Percentiles rank a stretch among this genome's conserved stretches.
These are phyloP conservation scores for Harpagifer antarcticus DNA, from an alignment of 2,797 vertebrate species.

Conservation along the genomic window DNA sequence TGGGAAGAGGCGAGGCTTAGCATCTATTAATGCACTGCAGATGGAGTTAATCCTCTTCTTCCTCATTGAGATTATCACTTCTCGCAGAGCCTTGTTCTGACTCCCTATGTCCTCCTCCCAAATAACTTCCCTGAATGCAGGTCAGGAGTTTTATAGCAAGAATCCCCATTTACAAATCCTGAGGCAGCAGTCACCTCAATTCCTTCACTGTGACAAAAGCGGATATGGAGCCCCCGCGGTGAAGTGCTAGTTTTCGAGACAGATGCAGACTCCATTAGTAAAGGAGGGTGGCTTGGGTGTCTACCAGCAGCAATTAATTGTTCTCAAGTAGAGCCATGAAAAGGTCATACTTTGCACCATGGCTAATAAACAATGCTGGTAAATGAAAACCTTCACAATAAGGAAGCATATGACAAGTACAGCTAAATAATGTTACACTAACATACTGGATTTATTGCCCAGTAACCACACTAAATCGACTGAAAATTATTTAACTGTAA, in stretches of 20 bases:
- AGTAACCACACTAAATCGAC: constrained; percentile 7
- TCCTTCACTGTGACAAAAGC: constrained; percentile 60
- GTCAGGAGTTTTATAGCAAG: constrained; percentile 66
- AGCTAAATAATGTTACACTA: not conserved
- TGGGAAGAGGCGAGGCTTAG: constrained; percentile 67
- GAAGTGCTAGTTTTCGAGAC: constrained; percentile 40
- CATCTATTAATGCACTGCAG: constrained; percentile 76
- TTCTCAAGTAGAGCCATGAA: constrained; percentile 30
- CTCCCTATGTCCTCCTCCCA: constrained; percentile 42
- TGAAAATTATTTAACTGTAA: constrained; percentile 3
- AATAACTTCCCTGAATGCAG: constrained; percentile 74
- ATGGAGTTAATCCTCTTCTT: constrained; percentile 80
- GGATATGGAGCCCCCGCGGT: constrained; percentile 55
- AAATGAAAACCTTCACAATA: constrained; percentile 16
- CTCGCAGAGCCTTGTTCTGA: constrained; percentile 60
- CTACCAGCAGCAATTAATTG: constrained; percentile 40
- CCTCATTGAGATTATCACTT: constrained; percentile 74
- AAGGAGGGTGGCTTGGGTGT: constrained; percentile 23
- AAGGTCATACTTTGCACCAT: constrained; percentile 22
- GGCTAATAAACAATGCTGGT: constrained; percentile 9
- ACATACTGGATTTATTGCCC: constrained; percentile 1
- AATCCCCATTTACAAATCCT: constrained; percentile 73
- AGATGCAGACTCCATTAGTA: constrained; percentile 49
- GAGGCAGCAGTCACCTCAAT: constrained; percentile 55
- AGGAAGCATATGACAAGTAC: not conserved